Conservation (phyloP, 2,888 invertebrate species). For the Camptogramma bilineatum region DNA sequence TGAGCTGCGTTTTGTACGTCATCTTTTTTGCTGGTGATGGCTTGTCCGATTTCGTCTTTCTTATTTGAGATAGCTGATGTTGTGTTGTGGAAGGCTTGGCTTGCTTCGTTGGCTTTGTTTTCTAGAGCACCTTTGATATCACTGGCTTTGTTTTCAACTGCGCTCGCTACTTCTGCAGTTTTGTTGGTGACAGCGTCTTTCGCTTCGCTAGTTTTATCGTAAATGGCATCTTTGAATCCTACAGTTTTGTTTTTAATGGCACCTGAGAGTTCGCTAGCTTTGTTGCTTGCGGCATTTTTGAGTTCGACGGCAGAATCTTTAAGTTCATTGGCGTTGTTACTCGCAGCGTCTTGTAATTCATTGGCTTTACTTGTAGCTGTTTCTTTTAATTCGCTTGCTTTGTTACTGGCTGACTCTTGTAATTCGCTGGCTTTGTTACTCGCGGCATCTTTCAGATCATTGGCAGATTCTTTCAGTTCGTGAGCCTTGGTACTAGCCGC, state of each 20-base stretch:
- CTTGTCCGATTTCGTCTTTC: constrained; percentile 56
- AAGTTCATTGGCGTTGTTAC: constrained; percentile 52
- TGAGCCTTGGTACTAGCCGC: constrained; percentile 50
- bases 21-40: constrained; percentile 61
- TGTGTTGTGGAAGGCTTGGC: constrained; percentile 53
- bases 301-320: constrained; percentile 43
- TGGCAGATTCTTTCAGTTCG: constrained; percentile 45
- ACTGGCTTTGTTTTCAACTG: constrained; percentile 42
- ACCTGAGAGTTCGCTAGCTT: constrained; percentile 46
- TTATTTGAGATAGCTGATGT: constrained; percentile 57
- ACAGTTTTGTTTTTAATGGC: constrained; percentile 48
- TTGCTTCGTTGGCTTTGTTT: constrained; percentile 48
- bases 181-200: constrained; percentile 45
- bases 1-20: constrained; percentile 60
- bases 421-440: constrained; percentile 48
- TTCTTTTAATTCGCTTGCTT: constrained; percentile 42
- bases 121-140: constrained; percentile 49
- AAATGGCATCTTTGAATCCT: constrained; percentile 46
- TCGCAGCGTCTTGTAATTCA: constrained; percentile 52
- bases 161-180: constrained; percentile 47
- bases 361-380: constrained; percentile 53
- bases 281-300: constrained; percentile 47
- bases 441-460: constrained; percentile 44
- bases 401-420: constrained; percentile 49
- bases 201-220: constrained; percentile 44